Evolutionary conservation across 2,888 invertebrate genomes (phyloP), one percentile per base, ranked within the genome.

Genomic region (Hesperia comma): DNA sequence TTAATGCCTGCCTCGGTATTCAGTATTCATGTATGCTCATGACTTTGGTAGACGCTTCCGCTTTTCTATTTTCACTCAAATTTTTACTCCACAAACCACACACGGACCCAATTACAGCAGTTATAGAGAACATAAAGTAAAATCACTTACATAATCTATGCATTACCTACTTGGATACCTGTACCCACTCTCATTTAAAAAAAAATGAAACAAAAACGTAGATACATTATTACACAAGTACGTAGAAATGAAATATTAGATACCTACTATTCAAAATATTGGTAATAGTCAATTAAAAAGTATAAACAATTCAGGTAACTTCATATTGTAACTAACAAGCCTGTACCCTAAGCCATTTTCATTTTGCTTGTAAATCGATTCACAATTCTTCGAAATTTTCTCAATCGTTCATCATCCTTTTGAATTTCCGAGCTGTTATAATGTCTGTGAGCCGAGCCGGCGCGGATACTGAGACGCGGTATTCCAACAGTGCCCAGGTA

Each of bases 401-500:
- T 51, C 55, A 41, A 71, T 64, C 61, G 57, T 61, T 56, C 61
- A 67, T 67, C 46, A 49, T 58, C 61, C 33, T 37, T 46, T 54
- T 58, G 41, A 43, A 68, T 61, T 71, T 70, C 73, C 64, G 64
- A 62, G 51, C 64, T 68, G 63, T 63, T 64, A 60, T 64, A 63
- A 66, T 71, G 69, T 70, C 75, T 76, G 82, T 76, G 75, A 76
- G 79, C 80, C 79, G 84, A 78, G 77, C 81, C 78, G 81, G 83
- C 70, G 80, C 84, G 89, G 83, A 84, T 86, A 86, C 90, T 85
- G 79, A 81, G 88, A 82, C 82, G 85, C 72, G 83, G 89, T 88
- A 84, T 88, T 86, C 92, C 92, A 89, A 81, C 90, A 82, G 82
- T 82, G 72, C 71, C 73, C 82, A 87, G 89, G 89, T 90, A 90